Evolutionary conservation across 2,113 vertebrate genomes (phyloP).

Genomic region (Dromaius novaehollandiae): DNA sequence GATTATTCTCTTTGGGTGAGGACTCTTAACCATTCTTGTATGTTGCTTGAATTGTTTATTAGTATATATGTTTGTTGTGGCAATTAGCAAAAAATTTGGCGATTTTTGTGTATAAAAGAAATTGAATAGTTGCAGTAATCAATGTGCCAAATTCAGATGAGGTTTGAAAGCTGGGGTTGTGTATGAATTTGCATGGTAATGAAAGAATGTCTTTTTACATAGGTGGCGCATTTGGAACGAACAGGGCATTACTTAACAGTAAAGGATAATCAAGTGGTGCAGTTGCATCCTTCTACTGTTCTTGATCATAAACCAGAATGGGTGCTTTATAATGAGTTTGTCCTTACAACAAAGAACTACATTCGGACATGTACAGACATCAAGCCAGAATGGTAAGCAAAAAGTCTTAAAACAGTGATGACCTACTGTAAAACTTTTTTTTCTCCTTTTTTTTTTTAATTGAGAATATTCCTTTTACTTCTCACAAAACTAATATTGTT

Average conservation of each 20-base stretch:
- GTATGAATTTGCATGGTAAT: neutral
- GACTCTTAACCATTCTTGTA: neutral
- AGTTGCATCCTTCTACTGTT: constrained; percentile 95
- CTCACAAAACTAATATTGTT: neutral
- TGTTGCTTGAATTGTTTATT: neutral
- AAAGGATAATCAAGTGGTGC: constrained; percentile 98
- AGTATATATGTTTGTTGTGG: neutral
- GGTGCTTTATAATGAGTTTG: constrained; percentile 98
- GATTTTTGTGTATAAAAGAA: neutral
- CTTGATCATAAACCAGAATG: constrained; percentile 98
- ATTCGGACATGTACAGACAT: constrained; percentile 97
- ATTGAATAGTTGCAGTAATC: neutral
- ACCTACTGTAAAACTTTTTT: neutral
- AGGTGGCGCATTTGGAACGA: constrained; percentile 96
- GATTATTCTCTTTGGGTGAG: neutral
- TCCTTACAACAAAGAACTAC: constrained; percentile 97
- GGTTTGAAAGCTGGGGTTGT: neutral
- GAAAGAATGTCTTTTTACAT: constrained; percentile 23
- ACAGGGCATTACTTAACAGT: constrained; percentile 96
- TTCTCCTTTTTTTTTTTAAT: neutral
- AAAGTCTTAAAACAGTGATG: neutral
- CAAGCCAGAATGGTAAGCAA: constrained; percentile 93
- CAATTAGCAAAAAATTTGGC: neutral
- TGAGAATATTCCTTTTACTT: neutral
- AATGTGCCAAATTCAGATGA: neutral